Conservation (phyloP, 1,140 invertebrate genomes). For the Metopolophium dirhodum region DNA sequence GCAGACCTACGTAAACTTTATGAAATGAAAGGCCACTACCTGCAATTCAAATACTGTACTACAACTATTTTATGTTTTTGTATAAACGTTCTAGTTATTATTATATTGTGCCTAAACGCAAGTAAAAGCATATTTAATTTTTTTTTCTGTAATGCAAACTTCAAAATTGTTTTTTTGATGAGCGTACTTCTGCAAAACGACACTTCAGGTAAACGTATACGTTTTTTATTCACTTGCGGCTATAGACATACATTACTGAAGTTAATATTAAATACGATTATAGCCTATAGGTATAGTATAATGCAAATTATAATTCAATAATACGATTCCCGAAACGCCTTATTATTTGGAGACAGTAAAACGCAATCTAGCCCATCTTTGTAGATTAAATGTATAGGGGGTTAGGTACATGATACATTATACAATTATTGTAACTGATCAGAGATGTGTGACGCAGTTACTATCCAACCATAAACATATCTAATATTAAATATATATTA, state of each 20-base stretch:
- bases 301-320: neutral
- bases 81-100: neutral
- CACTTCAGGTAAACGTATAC: neutral
- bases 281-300: no score
- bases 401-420: no score
- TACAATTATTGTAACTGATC: no score
- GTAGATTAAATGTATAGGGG: neutral
- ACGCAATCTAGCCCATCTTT: neutral
- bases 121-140: neutral
- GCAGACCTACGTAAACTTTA: neutral
- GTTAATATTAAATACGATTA: neutral
- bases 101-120: neutral
- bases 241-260: neutral
- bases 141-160: neutral
- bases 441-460: no score
- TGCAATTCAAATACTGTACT: neutral
- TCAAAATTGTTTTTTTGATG: neutral
- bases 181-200: neutral
- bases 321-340: neutral
- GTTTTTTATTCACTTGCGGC: neutral
- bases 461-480: no score
- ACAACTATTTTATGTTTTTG: neutral
- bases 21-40: neutral
- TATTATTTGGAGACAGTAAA: neutral
- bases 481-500: no score